phyloP scores from a whole-genome alignment of 92 coral and sea anemone species.

The Zoanthus gigantus region DNA sequence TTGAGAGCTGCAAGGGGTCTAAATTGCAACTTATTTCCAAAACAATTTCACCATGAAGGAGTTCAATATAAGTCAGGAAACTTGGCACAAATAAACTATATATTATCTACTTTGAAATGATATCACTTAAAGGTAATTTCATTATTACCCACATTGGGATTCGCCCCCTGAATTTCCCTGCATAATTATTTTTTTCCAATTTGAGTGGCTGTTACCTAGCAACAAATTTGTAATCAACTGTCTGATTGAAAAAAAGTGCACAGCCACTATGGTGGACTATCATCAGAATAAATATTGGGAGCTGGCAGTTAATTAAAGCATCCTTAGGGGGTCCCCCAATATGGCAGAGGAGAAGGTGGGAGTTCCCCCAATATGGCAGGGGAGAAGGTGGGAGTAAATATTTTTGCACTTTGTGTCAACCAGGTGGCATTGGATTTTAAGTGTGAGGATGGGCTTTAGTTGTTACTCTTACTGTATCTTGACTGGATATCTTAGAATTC shows the following conservation, averaged over 20 bases:
- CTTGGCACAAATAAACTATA: constrained; percentile 28
- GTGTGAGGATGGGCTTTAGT: constrained; percentile 14
- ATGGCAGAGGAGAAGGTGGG: neutral
- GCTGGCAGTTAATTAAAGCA: constrained; percentile 15
- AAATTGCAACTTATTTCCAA: constrained; percentile 2
- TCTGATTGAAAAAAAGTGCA: constrained; percentile 13
- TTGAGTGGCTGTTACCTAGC: constrained; percentile 24
- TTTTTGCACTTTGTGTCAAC: neutral
- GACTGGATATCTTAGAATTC: neutral
- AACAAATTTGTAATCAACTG: constrained; percentile 15
- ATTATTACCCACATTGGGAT: constrained; percentile 15
- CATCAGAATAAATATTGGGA: constrained; percentile 29
- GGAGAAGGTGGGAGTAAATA: neutral
- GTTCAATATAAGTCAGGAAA: neutral
- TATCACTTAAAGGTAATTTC: neutral
- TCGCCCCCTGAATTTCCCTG: constrained; percentile 6
- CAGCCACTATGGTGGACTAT: constrained; percentile 19
- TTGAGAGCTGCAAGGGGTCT: constrained; percentile 8
- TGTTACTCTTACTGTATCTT: neutral
- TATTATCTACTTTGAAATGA: constrained; percentile 9
- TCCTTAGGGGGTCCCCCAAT: constrained; percentile 9
- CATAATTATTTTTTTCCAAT: neutral
- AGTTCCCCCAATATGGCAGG: no score
- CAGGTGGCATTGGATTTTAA: neutral
- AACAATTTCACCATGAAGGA: constrained; percentile 19